Evolutionary conservation across 1,140 invertebrate species (phyloP).

Genomic region (Brachionus rubens): DNA sequence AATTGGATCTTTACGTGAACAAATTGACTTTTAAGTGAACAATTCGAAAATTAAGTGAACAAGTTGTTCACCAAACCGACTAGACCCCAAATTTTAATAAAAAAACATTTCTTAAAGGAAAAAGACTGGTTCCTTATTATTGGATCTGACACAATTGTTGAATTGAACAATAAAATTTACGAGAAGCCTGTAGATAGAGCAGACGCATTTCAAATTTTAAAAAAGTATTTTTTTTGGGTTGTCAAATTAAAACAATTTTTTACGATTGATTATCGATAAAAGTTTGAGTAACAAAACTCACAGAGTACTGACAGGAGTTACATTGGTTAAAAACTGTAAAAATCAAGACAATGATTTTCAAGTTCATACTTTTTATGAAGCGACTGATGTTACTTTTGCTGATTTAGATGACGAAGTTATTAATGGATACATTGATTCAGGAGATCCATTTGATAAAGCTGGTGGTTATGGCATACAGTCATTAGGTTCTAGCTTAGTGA

Average conservation of each 20-base stretch:
- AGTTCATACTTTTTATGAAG: slow-evolving; percentile 72
- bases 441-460: slow-evolving; percentile 86
- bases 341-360: neutral
- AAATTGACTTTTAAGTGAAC: too few species aligned
- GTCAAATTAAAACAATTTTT: neutral
- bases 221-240: neutral
- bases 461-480: slow-evolving; percentile 91
- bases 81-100: too few species aligned
- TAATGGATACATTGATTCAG: slow-evolving; percentile 74
- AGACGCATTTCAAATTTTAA: slow-evolving; percentile 20
- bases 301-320: slow-evolving; percentile 23
- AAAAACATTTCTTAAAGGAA: too few species aligned
- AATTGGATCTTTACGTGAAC: too few species aligned
- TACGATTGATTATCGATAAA: too few species aligned
- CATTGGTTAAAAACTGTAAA: slow-evolving; percentile 5
- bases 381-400: slow-evolving; percentile 77
- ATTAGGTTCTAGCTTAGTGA: slow-evolving; percentile 77
- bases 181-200: slow-evolving; percentile 34
- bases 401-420: slow-evolving; percentile 73
- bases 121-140: slow-evolving; percentile 39
- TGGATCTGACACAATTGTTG: slow-evolving; percentile 34
- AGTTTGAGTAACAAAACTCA: slow-evolving; percentile 26
- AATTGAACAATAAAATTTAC: slow-evolving; percentile 10
- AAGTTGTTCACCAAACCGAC: too few species aligned
- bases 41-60: neutral